Evolutionary conservation across 1,140 invertebrate species (phyloP).

Genomic region (Drosophila erecta): DNA sequence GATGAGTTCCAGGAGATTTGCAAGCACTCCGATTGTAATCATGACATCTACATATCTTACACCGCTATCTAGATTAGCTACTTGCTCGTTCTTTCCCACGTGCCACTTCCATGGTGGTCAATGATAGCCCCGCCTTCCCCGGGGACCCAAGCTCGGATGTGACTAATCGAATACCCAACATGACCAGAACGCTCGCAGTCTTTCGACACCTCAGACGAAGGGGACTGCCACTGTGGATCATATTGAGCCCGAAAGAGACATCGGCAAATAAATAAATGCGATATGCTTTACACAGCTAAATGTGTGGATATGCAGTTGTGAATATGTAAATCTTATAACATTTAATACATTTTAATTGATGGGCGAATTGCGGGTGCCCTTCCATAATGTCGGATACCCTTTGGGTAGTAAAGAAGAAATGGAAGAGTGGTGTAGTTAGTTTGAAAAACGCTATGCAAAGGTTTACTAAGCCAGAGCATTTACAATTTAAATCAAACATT

Average conservation of each 20-base stretch:
- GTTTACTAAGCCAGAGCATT: too few relatives aligned
- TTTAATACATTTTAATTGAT: slow-evolving; percentile 43
- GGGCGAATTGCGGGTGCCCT: slow-evolving; percentile 26
- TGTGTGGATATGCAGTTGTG: slow-evolving; percentile 40
- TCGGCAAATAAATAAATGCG: slow-evolving; percentile 63
- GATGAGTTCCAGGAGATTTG: not conserved
- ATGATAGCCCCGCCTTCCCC: slow-evolving; percentile 21
- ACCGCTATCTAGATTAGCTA: slow-evolving; percentile 13
- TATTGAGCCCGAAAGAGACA: slow-evolving; percentile 71
- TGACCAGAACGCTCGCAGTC: slow-evolving; percentile 48
- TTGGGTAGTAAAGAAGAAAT: not conserved
- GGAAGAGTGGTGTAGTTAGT: too few relatives aligned
- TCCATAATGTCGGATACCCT: not conserved
- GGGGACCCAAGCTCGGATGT: slow-evolving; percentile 34
- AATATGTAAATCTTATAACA: slow-evolving; percentile 62
- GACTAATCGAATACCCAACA: slow-evolving; percentile 71
- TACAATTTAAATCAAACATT: too few relatives aligned
- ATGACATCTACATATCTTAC: slow-evolving; percentile 1
- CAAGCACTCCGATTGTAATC: not conserved
- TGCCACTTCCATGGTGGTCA: slow-evolving; percentile 63
- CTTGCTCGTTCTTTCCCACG: slow-evolving; percentile 55
- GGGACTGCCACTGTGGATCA: slow-evolving; percentile 45
- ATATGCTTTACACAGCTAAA: slow-evolving; percentile 38
- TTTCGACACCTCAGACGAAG: slow-evolving; percentile 68
- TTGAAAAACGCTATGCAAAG: too few relatives aligned